Evolutionary conservation across 2,113 vertebrate genomes (phyloP).

Genomic region (Ciconia boyciana): DNA sequence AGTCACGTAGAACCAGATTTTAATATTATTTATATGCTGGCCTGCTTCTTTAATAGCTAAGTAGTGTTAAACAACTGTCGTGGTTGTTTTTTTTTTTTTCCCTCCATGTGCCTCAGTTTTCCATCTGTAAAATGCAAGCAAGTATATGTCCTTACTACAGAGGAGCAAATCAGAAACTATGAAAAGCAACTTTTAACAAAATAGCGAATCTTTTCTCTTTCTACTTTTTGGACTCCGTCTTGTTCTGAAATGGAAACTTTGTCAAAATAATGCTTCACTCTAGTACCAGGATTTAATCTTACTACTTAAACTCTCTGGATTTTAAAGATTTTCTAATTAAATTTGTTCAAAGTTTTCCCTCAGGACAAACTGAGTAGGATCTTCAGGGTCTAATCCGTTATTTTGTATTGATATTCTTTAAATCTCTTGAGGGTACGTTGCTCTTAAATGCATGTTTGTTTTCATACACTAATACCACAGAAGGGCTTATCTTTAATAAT

Average conservation of each 20-base stretch:
- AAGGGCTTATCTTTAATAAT: background rate
- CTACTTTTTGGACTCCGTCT: background rate
- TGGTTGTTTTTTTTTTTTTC: too few species aligned
- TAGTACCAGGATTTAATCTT: background rate
- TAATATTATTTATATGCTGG: background rate
- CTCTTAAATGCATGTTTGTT: background rate
- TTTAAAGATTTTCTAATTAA: slow-evolving; percentile 31
- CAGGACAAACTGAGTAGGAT: background rate
- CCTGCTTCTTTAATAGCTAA: background rate
- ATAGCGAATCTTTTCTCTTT: background rate
- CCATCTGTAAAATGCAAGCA: background rate
- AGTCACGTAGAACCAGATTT: background rate
- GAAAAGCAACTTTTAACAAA: background rate
- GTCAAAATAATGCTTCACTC: background rate
- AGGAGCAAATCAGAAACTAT: background rate
- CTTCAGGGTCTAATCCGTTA: background rate
- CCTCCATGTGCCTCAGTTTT: background rate
- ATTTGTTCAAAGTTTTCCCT: slow-evolving; percentile 5
- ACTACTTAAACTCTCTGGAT: slow-evolving; percentile 4
- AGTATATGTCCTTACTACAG: background rate
- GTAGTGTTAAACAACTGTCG: background rate
- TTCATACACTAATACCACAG: background rate
- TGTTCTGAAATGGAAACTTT: background rate
- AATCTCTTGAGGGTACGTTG: background rate
- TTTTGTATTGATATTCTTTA: slow-evolving; percentile 9